Conservation (phyloP, 1,140 invertebrate genomes). For the Bombus pascuorum region DNA sequence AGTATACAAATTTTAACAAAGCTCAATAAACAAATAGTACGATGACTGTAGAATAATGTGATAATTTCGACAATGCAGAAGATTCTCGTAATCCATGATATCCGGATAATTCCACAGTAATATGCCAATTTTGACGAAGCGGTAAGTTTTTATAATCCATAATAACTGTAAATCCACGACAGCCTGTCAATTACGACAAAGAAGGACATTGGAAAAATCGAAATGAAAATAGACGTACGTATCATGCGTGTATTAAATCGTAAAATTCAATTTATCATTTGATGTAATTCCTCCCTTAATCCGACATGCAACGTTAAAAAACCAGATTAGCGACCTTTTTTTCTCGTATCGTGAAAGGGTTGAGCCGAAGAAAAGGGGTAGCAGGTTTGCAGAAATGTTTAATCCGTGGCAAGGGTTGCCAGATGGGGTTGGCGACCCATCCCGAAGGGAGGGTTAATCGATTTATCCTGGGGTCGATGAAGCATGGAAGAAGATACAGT, state of each 20-base stretch:
- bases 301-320: not conserved
- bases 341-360: not conserved
- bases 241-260: not conserved
- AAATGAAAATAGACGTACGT: too few species aligned
- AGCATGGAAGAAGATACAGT: not conserved
- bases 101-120: too few species aligned
- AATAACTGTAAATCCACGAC: too few species aligned
- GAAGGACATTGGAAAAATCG: too few species aligned
- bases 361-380: not conserved
- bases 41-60: too few species aligned
- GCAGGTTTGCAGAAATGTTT: constrained; percentile 11
- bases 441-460: constrained; percentile 1
- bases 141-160: too few species aligned
- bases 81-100: too few species aligned
- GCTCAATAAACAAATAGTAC: too few species aligned
- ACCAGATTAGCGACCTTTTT: not conserved
- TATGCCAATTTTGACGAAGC: too few species aligned
- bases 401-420: constrained; percentile 15
- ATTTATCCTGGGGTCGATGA: constrained; percentile 13
- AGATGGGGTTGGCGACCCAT: not conserved
- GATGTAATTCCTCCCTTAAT: not conserved
- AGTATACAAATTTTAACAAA: too few species aligned
- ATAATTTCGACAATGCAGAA: too few species aligned
- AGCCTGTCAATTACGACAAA: too few species aligned
- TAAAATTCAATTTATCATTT: not conserved